Base-by-base conservation (phyloP, 2,888 invertebrate genomes). In the Carcina quercana region DNA sequence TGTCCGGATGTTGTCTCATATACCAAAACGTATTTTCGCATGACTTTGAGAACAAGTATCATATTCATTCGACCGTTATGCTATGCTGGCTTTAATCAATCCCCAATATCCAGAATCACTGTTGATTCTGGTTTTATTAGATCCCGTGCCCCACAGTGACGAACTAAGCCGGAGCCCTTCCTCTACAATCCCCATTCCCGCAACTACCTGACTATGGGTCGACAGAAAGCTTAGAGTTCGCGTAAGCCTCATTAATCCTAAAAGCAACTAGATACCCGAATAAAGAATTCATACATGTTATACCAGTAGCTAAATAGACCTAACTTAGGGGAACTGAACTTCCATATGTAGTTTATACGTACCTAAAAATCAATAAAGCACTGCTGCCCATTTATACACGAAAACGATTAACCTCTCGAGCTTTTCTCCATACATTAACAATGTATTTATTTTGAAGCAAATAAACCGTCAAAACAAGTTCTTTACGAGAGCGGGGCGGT, bases 381-480 rank as follows among this genome's bases (percentile, higher is more conserved):
- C n/a, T n/a, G n/a, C n/a, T n/a, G 29, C 13, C 15, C 5, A 5
- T 28, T 21, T 30, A 32, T 36, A 33, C 32, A 33, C 19, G 34
- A 39, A 37, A 30, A 32, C 39, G 26, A 37, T 40, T 39, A 39
- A 35, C 32, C 36, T 30, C 20, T 32, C 31, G 30, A 34, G 42
- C 40, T 37, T 33, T 35, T 29, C 37, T 17, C 3, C 30, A 30
- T 34, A 19, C 25, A 30, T 29, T 36, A 21, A 25, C n/a, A n/a
- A n/a, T n/a, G 25, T 43, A 37, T 40, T 38, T 43, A 37, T 34
- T 36, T 50, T 45, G 45, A 35, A 47, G 47, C 38, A 45, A 49
- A 56, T 54, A 56, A 59, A 58, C 52, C 41, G 50, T 50, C 52
- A 53, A 55, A 56, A 51, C 41, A 45, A 47, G 54, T 55, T 50